A percentile compares a stretch with the other conserved stretches of the same genome.
Conservation (phyloP, 1,140 invertebrate genomes). For the Rhopalosiphum maidis region DNA sequence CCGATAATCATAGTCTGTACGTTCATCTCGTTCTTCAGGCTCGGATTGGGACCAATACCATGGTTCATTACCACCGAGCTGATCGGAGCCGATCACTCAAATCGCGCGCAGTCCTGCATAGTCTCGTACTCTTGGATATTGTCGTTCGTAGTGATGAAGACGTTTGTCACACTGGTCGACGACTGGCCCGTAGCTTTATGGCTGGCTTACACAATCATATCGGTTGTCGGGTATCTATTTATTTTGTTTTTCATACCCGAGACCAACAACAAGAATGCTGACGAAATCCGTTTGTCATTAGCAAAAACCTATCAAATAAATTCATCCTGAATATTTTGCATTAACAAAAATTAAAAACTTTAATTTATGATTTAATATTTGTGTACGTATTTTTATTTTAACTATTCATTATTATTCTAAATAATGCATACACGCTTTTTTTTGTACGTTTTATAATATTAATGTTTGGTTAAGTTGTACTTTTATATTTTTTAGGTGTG, state of each 20-base stretch:
- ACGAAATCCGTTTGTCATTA: conserved; percentile 79
- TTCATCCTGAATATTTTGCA: background rate
- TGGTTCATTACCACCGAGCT: conserved; percentile 75
- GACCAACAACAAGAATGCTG: conserved; percentile 85
- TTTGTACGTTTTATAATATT: background rate
- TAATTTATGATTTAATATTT: background rate
- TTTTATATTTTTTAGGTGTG: background rate
- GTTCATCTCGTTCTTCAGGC: conserved; percentile 67
- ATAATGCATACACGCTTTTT: background rate
- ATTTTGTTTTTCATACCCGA: conserved; percentile 83
- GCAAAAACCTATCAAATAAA: background rate
- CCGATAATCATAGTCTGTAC: conserved; percentile 63
- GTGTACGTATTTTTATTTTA: too few relatives aligned
- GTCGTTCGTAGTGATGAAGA: conserved; percentile 68
- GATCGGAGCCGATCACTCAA: conserved; percentile 72
- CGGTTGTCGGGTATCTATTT: conserved; percentile 74
- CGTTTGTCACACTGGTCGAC: conserved; percentile 63
- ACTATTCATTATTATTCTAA: background rate
- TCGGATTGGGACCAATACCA: conserved; percentile 77
- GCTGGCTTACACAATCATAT: conserved; percentile 79
- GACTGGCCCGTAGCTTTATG: conserved; percentile 57
- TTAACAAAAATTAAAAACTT: background rate
- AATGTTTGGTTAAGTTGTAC: background rate
- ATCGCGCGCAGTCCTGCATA: conserved; percentile 66
- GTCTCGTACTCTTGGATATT: conserved; percentile 66